Evolutionary conservation across 1,140 invertebrate genomes (phyloP), one percentile per base, ranked within the genome.

Genomic region (Popillia japonica): DNA sequence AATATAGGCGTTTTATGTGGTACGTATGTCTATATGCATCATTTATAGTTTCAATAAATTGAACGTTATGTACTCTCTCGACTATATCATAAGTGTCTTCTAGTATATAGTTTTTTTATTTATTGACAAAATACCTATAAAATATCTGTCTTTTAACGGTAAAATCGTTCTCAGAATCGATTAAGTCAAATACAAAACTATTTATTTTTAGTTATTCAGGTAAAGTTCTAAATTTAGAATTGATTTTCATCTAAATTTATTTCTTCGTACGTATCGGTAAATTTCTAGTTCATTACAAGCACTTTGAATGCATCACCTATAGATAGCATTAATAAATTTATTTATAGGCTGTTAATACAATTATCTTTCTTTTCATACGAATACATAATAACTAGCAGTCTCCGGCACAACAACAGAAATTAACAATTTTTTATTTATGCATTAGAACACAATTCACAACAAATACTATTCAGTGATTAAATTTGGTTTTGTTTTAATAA

Each of bases 241-340:
- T 23, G 4, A 10, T 23, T 68, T 61, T 68, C 27, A 68, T 22
- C 61, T 68, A 68, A 22, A 68, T 68, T 68, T 68, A 68, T 68
- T 68, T 68, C 27, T 68, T 68, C 11, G 22, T 68, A 61, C 20
- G 59, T 61, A 61, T 68, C 48, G 17, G 48, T 74, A 74, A 42
- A 74, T 74, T 74, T 74, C 41, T 41, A 44, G 20, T 41, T 11
- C 20, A 68, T 68, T 42, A 23, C 41, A 74, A 78, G 77, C 77
- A 78, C 72, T 78, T 78, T 55, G 64, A n/a, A 78, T 68, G 77
- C 68, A 73, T 72, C 77, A 34, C 72, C 72, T 78, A 78, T 73
- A 74, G 42, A 34, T 55, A 68, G 61, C 27, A 68, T 68, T 68
- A 68, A 10, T 68, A 68, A 14, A 42, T 75, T 75, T 75, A 55